These are phyloP conservation scores for Pseudolycoriella hygida DNA, from an alignment of 2,888 invertebrate genomes.

Conservation along the genomic window DNA sequence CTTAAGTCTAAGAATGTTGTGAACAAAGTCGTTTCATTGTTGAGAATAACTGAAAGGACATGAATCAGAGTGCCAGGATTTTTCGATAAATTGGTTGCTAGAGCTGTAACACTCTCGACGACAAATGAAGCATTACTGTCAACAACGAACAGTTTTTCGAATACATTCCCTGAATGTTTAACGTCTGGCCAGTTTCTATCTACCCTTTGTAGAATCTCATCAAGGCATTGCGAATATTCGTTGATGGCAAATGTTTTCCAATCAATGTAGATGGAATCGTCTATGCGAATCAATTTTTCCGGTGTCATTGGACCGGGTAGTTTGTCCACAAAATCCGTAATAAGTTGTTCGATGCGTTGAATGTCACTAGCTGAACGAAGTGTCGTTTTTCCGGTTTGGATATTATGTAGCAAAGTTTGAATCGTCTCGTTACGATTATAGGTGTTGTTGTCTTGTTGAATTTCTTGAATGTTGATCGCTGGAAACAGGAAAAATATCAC, in stretches of 20 bases:
- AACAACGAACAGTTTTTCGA: constrained; percentile 18
- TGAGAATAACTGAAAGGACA: neutral
- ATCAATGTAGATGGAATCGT: constrained; percentile 21
- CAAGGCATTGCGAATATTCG: constrained; percentile 34
- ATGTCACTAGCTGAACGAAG: constrained; percentile 25
- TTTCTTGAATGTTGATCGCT: neutral
- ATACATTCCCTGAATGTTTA: constrained; percentile 8
- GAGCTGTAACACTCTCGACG: constrained; percentile 8
- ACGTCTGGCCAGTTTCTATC: constrained; percentile 38
- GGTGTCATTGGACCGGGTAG: constrained; percentile 37
- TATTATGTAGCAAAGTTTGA: too few species aligned
- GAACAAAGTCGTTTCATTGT: constrained; percentile 1
- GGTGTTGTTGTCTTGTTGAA: neutral
- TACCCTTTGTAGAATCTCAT: constrained; percentile 26
- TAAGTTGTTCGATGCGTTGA: constrained; percentile 17
- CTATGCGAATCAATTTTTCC: constrained; percentile 41
- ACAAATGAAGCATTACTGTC: constrained; percentile 21
- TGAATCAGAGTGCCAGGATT: constrained; percentile 9
- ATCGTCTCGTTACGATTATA: too few species aligned
- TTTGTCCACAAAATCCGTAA: constrained; percentile 21
- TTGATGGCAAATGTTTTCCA: constrained; percentile 29
- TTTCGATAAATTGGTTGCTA: constrained; percentile 12
- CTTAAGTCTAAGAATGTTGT: constrained; percentile 4
- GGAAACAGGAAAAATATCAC: constrained; percentile 19
- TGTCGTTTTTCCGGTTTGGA: constrained; percentile 16